These are phyloP conservation scores for Anniella stebbinsi DNA, from an alignment of 2,797 vertebrate genomes.

Conservation along the genomic window DNA sequence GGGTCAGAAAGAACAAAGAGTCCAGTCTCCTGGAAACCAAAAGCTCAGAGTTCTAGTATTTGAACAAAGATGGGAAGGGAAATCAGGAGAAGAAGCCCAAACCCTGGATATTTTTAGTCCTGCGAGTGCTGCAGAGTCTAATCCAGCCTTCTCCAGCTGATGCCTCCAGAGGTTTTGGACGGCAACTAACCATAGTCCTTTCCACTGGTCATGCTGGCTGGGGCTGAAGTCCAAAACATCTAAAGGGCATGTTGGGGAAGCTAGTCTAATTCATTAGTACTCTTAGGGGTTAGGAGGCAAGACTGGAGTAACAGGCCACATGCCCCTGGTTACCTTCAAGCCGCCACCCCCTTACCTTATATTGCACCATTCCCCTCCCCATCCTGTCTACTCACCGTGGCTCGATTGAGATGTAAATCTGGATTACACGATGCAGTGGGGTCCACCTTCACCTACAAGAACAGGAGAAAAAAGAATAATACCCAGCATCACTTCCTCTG, in stretches of 20 bases:
- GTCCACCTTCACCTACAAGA: slow-evolving; percentile 87
- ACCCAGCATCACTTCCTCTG: not conserved
- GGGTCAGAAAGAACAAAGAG: not conserved
- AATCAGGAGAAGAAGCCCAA: not conserved
- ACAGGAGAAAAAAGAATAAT: slow-evolving; percentile 10
- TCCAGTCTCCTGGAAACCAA: not conserved
- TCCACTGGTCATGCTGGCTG: no score
- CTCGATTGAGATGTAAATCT: slow-evolving; percentile 90
- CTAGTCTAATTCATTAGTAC: no score
- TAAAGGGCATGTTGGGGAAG: no score
- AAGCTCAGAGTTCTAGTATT: not conserved
- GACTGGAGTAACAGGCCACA: not conserved
- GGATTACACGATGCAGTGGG: slow-evolving; percentile 86
- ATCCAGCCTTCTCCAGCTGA: not conserved
- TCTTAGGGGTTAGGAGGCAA: not conserved
- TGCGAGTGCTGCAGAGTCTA: not conserved
- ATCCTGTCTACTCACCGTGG: slow-evolving; percentile 67
- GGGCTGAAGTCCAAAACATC: no score
- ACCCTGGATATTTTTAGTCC: not conserved
- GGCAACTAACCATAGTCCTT: no score
- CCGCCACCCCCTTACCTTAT: not conserved
- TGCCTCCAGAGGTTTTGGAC: no score
- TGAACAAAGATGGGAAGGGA: no score
- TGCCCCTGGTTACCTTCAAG: not conserved
- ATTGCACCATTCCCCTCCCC: not conserved